phyloP scores from a whole-genome alignment of 1,140 invertebrate genomes.

The Camponotus pennsylvanicus region DNA sequence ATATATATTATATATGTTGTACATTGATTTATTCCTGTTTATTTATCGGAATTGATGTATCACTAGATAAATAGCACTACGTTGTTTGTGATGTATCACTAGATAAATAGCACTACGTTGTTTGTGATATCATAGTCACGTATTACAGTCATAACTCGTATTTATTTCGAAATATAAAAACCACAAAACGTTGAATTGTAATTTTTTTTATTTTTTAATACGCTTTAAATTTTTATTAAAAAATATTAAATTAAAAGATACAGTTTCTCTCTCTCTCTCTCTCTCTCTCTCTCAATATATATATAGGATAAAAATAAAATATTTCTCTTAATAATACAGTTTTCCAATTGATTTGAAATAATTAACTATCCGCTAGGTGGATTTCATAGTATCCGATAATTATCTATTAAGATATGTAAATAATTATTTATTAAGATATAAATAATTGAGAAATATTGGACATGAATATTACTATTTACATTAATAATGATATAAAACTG shows the following conservation, averaged over 20 bases:
- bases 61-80: conserved; percentile 31
- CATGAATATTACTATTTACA: not conserved
- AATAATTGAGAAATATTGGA: not conserved
- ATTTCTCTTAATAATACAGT: too few species aligned
- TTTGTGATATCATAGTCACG: conserved; percentile 31
- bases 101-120: conserved; percentile 35
- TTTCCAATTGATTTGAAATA: not conserved
- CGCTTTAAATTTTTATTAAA: not conserved
- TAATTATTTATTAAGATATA: not conserved
- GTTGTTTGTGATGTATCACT: conserved; percentile 52
- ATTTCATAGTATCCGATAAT: not conserved
- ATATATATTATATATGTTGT: not conserved
- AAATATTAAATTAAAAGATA: too few species aligned
- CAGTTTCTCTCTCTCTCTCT: too few species aligned
- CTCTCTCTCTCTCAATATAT: not conserved
- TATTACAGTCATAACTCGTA: conserved; percentile 7
- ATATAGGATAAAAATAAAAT: conserved; percentile 7
- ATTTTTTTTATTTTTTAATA: conserved; percentile 9
- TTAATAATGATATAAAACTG: not conserved
- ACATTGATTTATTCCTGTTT: conserved; percentile 30
- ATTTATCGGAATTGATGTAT: conserved; percentile 45
- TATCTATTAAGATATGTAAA: not conserved
- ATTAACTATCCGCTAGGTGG: not conserved
- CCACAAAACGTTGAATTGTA: conserved; percentile 16
- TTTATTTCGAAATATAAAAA: conserved; percentile 39